These are phyloP conservation scores for Metridium senile DNA, from an alignment of 92 coral and sea anemone genomes.

Conservation along the genomic window DNA sequence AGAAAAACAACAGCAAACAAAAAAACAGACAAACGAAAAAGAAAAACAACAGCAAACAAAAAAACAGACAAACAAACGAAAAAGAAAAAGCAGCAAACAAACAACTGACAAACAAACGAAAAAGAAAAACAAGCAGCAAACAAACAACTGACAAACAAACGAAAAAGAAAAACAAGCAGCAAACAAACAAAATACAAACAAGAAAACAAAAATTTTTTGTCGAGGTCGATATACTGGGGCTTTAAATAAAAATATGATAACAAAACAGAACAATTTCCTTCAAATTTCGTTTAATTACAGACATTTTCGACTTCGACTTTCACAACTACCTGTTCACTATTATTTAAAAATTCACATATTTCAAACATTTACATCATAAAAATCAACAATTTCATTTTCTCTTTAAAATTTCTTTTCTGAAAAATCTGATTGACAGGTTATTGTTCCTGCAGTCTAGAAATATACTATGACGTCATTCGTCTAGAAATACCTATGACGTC, in stretches of 20 bases:
- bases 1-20: too few species aligned
- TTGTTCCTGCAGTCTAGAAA: conserved; percentile 25
- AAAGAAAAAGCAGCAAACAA: too few species aligned
- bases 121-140: too few species aligned
- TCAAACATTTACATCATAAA: conserved; percentile 17
- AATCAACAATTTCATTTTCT: conserved; percentile 11
- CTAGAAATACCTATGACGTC: neutral
- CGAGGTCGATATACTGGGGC: too few species aligned
- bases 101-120: too few species aligned
- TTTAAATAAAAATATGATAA: neutral
- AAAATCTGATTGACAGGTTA: conserved; percentile 26
- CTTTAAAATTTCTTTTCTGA: conserved; percentile 10
- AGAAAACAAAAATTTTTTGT: too few species aligned
- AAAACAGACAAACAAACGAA: too few species aligned
- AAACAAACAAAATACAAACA: too few species aligned
- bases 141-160: too few species aligned
- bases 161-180: too few species aligned
- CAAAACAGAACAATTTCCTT: neutral
- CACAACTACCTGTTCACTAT: conserved; percentile 2
- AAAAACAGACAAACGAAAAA: too few species aligned
- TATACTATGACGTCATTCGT: neutral
- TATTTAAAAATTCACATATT: conserved; percentile 15
- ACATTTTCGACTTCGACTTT: neutral
- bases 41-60: too few species aligned
- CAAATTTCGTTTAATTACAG: neutral